A percentile compares a stretch with the other conserved stretches of the same genome.
These are phyloP conservation scores for Heterocephalus glaber DNA, from an alignment of 2,113 vertebrate genomes.

Conservation along the genomic window DNA sequence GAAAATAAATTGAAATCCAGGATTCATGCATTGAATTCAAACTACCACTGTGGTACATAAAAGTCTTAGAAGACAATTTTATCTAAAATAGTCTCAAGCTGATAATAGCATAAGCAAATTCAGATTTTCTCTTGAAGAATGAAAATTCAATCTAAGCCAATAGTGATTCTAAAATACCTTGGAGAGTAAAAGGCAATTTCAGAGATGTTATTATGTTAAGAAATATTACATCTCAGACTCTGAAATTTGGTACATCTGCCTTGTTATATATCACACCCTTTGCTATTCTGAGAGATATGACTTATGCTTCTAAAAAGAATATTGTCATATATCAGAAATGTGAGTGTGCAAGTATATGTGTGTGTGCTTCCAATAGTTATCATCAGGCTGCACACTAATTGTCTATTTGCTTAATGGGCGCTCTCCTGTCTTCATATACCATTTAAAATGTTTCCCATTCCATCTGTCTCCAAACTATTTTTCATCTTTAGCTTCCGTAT, in stretches of 20 bases:
- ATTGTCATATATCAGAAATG: neutral
- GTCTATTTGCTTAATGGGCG: neutral
- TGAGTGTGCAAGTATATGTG: neutral
- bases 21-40: neutral
- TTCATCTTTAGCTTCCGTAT: neutral
- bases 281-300: neutral
- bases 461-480: neutral
- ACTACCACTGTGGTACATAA: neutral
- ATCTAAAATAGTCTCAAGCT: neutral
- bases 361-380: neutral
- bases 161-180: neutral
- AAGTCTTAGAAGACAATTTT: neutral
- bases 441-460: neutral
- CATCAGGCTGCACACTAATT: neutral
- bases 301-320: neutral
- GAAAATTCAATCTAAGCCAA: neutral
- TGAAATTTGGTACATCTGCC: neutral
- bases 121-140: neutral
- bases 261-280: neutral
- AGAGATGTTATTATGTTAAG: neutral
- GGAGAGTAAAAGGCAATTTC: neutral
- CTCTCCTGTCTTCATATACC: neutral
- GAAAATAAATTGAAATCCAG: constrained; percentile 1
- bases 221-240: neutral
- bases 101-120: neutral